These are phyloP conservation scores for Megalops atlanticus DNA, from an alignment of 2,113 vertebrate species.

Conservation along the genomic window DNA sequence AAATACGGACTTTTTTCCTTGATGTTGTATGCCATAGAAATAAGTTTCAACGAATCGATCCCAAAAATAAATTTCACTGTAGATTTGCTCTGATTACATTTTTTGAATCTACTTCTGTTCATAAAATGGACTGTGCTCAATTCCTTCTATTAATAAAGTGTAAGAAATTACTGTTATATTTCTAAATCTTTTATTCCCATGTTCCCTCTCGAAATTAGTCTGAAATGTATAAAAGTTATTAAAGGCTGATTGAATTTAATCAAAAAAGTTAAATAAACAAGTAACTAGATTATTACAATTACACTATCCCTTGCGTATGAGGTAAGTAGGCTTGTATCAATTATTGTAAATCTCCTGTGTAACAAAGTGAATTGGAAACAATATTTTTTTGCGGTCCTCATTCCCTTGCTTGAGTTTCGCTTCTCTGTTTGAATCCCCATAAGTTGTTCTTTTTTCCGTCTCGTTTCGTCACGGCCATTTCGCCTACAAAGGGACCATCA, in stretches of 20 bases:
- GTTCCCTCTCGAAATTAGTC: neutral
- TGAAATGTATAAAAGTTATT: neutral
- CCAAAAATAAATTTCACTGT: neutral
- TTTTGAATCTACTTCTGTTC: neutral
- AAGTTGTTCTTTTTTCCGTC: neutral
- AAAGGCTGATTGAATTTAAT: neutral
- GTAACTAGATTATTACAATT: no score
- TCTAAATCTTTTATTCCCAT: neutral
- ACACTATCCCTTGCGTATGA: no score
- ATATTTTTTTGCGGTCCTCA: neutral
- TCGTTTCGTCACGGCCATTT: constrained; percentile 4
- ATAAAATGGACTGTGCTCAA: neutral
- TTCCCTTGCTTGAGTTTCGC: neutral
- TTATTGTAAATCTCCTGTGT: neutral
- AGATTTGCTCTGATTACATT: neutral
- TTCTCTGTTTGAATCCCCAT: neutral
- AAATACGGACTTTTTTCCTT: no score
- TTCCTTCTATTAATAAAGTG: neutral
- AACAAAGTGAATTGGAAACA: neutral
- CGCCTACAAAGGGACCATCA: constrained; percentile 19
- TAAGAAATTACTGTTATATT: neutral
- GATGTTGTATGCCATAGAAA: no score
- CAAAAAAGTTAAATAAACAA: neutral
- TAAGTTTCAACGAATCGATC: no score
- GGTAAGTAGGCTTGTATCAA: no score